These are phyloP conservation scores for Rousettus madagascariensis DNA, from an alignment of 2,797 vertebrate genomes.

Conservation along the genomic window DNA sequence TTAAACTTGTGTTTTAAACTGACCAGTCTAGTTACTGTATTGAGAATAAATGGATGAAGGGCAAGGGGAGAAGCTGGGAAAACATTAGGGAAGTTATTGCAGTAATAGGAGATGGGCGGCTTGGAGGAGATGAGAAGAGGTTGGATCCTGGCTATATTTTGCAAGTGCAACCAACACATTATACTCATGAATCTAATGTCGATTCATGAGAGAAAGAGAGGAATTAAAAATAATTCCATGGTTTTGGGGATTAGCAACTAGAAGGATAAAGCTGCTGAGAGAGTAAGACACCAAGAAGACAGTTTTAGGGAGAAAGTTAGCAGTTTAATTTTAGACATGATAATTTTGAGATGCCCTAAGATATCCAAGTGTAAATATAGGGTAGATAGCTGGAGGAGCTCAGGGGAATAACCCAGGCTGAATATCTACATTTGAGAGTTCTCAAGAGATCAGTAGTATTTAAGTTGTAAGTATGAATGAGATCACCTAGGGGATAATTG, in stretches of 20 bases:
- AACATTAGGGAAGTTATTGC: background rate
- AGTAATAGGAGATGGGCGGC: background rate
- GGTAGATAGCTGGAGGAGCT: background rate
- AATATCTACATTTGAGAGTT: background rate
- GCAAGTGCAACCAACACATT: background rate
- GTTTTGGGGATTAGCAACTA: background rate
- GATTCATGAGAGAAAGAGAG: background rate
- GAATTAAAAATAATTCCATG: background rate
- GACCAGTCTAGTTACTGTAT: background rate
- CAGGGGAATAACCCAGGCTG: background rate
- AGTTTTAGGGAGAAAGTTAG: background rate
- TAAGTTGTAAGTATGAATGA: background rate
- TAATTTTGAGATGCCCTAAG: background rate
- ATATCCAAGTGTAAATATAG: background rate
- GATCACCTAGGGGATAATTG: background rate
- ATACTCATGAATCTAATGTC: background rate
- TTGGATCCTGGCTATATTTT: background rate
- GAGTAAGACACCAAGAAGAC: background rate
- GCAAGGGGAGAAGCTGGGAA: background rate
- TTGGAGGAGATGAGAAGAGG: background rate
- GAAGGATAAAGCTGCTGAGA: background rate
- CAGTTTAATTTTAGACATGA: background rate
- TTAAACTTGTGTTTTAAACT: background rate
- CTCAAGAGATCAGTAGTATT: background rate
- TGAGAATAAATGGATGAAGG: background rate